Conservation (phyloP, 1,140 invertebrate species). For the Bombus affinis region DNA sequence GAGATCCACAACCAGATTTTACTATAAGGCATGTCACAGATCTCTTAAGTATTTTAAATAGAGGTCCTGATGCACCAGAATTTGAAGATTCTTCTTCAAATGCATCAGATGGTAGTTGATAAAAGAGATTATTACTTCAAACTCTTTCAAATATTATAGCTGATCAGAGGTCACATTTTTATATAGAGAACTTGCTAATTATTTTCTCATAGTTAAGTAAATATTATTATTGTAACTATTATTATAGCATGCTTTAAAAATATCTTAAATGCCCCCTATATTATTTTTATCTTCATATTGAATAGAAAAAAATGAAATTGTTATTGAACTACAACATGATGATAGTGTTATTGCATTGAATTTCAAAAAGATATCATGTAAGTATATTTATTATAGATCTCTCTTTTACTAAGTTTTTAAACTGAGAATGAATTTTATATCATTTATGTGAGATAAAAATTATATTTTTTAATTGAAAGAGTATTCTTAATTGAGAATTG, state of each 20-base stretch:
- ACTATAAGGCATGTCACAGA: slow-evolving; percentile 80
- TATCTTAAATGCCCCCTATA: background rate
- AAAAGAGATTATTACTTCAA: slow-evolving; percentile 14
- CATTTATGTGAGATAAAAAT: background rate
- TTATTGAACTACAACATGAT: background rate
- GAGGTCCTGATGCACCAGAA: slow-evolving; percentile 75
- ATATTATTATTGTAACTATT: slow-evolving; percentile 1
- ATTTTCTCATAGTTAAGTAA: background rate
- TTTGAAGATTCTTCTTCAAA: slow-evolving; percentile 80
- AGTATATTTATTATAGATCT: background rate
- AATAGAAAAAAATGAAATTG: slow-evolving; percentile 8
- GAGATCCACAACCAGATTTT: slow-evolving; percentile 79
- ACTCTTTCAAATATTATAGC: background rate
- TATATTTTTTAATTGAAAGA: background rate
- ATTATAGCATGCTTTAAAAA: slow-evolving; percentile 3
- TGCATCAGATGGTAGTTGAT: slow-evolving; percentile 77
- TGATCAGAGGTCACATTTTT: slow-evolving; percentile 9
- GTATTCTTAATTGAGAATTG: background rate
- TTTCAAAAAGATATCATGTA: background rate
- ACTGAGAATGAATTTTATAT: background rate
- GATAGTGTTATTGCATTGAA: background rate
- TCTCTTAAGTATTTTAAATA: slow-evolving; percentile 75
- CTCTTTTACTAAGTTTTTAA: background rate
- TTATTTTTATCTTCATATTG: background rate
- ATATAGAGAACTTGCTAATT: background rate